phyloP scores from a whole-genome alignment of 2,797 vertebrate species.

The Leucoraja ocellata region DNA sequence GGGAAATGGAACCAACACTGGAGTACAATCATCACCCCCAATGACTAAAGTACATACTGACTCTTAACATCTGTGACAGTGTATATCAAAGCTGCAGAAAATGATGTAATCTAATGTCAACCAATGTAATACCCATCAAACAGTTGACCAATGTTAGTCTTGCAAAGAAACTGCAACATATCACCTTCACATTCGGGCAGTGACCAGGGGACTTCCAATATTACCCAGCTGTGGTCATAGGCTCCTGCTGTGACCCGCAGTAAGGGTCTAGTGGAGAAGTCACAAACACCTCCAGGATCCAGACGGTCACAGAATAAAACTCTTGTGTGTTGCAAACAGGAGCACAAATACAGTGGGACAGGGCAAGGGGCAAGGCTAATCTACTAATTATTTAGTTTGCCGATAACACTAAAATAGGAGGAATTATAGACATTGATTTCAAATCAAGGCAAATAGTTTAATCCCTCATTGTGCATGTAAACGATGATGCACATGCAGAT shows the following conservation, averaged over 20 bases:
- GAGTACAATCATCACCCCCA: neutral
- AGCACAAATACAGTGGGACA: neutral
- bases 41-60: neutral
- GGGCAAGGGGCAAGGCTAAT: neutral
- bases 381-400: neutral
- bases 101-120: neutral
- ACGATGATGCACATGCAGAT: neutral
- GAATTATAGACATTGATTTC: too few species aligned
- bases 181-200: neutral
- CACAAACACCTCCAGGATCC: neutral
- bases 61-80: neutral
- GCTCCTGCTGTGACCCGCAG: neutral
- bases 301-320: neutral
- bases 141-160: neutral
- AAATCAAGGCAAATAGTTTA: neutral
- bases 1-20: neutral
- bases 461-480: neutral
- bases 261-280: neutral
- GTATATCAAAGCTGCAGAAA: neutral
- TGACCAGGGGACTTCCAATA: neutral
- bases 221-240: neutral
- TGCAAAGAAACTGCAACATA: neutral
- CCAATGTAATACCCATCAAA: neutral
- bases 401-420: too few species aligned
- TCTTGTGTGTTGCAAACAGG: neutral